phyloP scores from a whole-genome alignment of 2,888 invertebrate species.

The Acrobasis suavella region DNA sequence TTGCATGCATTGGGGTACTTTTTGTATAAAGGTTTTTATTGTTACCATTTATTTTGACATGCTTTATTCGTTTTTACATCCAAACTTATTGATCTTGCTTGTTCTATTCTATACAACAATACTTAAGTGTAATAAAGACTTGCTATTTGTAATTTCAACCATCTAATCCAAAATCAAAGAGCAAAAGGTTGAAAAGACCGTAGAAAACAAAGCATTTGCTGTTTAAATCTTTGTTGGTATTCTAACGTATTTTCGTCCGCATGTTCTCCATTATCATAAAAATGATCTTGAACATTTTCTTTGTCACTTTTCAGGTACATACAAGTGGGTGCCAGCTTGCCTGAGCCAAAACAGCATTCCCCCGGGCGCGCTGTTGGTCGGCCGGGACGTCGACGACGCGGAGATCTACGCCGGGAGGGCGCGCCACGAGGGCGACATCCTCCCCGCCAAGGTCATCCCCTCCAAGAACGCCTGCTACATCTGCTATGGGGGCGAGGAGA shows the following conservation, averaged over 20 bases:
- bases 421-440: conserved; percentile 84
- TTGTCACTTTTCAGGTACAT: conserved; percentile 59
- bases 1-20: conserved; percentile 27
- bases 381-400: conserved; percentile 87
- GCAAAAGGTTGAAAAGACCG: too few species aligned
- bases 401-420: conserved; percentile 89
- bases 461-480: conserved; percentile 85
- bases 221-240: too few species aligned
- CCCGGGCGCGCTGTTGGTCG: conserved; percentile 78
- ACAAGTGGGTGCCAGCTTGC: conserved; percentile 78
- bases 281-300: not conserved
- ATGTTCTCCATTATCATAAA: not conserved
- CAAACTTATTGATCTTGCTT: not conserved
- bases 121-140: too few species aligned
- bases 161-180: too few species aligned
- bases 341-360: conserved; percentile 75
- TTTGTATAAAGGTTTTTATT: not conserved
- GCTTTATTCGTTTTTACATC: not conserved
- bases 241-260: too few species aligned
- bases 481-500: conserved; percentile 83
- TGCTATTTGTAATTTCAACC: too few species aligned
- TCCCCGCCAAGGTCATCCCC: conserved; percentile 87
- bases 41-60: not conserved
- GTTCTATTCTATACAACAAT: not conserved
- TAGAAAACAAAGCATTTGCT: too few species aligned